Conservation (phyloP, 2,113 vertebrate species). For the Oreochromis niloticus region DNA sequence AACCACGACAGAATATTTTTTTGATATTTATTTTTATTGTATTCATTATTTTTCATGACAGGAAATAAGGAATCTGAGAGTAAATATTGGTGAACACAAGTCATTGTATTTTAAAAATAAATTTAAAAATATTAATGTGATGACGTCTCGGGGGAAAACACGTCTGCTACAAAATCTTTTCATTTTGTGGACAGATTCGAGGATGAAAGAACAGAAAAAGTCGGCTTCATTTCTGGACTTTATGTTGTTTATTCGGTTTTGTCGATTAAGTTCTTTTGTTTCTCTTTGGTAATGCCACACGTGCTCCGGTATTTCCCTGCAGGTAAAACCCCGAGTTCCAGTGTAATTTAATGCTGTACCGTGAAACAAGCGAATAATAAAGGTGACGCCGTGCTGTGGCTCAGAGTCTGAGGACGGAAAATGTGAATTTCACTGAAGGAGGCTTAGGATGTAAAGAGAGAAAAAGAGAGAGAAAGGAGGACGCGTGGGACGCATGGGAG, state of each 20-base stretch:
- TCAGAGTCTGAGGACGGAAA: constrained; percentile 12
- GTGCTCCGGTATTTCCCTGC: not conserved
- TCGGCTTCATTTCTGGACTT: not conserved
- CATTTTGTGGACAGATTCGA: not conserved
- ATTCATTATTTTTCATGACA: not conserved
- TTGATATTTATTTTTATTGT: not conserved
- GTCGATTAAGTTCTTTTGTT: not conserved
- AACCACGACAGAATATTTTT: not conserved
- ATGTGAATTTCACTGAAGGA: not conserved
- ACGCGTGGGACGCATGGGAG: not conserved
- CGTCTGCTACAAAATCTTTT: not conserved
- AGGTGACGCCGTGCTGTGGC: constrained; percentile 31
- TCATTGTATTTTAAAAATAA: not conserved
- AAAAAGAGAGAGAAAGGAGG: not conserved
- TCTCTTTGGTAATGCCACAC: not conserved
- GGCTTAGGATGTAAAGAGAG: not conserved
- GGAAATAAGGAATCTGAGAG: not conserved
- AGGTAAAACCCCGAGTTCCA: not conserved
- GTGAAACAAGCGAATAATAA: constrained; percentile 36
- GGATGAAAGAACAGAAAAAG: not conserved
- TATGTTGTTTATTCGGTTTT: not conserved
- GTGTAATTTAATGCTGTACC: constrained; percentile 29
- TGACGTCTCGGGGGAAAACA: not conserved
- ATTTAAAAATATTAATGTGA: not conserved
- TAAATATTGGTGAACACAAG: not conserved